phyloP scores from a whole-genome alignment of 2,797 vertebrate genomes.

The Fringilla coelebs region DNA sequence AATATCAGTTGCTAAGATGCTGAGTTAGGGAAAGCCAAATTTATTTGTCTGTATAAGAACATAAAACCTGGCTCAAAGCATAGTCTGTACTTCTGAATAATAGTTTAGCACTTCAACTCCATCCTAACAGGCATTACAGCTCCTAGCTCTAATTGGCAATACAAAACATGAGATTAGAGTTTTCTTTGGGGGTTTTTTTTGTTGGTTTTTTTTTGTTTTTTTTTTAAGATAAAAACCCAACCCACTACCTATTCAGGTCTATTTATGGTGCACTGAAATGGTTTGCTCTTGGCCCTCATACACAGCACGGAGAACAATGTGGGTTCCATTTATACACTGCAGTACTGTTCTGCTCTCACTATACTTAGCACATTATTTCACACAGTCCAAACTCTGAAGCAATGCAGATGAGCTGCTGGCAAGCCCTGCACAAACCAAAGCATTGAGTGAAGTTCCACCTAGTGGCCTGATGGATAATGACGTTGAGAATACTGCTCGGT shows the following conservation, averaged over 20 bases:
- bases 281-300: slow-evolving; percentile 22
- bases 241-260: slow-evolving; percentile 2
- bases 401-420: not conserved
- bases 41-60: not conserved
- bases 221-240: not conserved
- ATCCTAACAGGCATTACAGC: not conserved
- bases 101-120: not conserved
- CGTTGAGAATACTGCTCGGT: not conserved
- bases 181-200: not conserved
- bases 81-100: not conserved
- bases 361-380: slow-evolving; percentile 30
- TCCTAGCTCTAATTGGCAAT: not conserved
- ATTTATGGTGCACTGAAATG: slow-evolving; percentile 26
- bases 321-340: slow-evolving; percentile 18
- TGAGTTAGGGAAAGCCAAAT: not conserved
- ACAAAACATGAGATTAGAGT: not conserved
- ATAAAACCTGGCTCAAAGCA: not conserved
- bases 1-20: not conserved
- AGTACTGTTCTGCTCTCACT: slow-evolving; percentile 14
- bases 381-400: not conserved
- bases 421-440: not conserved
- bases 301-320: slow-evolving; percentile 20
- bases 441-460: slow-evolving; percentile 37
- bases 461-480: not conserved
- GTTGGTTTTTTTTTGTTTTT: not conserved